These are phyloP conservation scores for Strix aluco DNA, from an alignment of 2,113 vertebrate species.

Conservation along the genomic window DNA sequence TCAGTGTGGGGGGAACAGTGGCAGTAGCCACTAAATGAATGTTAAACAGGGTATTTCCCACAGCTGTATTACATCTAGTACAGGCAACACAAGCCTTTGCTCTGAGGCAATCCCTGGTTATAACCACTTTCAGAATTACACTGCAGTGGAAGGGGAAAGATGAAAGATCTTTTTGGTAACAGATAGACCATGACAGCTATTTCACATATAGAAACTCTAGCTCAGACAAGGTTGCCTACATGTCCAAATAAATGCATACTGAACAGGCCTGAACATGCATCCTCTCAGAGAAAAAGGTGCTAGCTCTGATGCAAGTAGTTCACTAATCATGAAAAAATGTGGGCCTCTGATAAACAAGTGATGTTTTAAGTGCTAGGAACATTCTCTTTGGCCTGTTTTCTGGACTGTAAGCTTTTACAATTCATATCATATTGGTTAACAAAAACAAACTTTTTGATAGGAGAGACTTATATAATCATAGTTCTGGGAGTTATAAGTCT, in stretches of 20 bases:
- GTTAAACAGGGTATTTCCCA: background rate
- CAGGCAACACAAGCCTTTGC: background rate
- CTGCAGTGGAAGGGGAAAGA: background rate
- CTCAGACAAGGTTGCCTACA: background rate
- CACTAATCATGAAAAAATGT: background rate
- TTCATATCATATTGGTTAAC: background rate
- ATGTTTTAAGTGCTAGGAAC: background rate
- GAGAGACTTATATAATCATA: background rate
- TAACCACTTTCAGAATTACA: background rate
- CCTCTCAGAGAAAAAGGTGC: background rate
- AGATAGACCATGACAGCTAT: background rate
- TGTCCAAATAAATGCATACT: background rate
- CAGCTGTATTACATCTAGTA: background rate
- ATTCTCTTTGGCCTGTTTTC: background rate
- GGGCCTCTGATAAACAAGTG: background rate
- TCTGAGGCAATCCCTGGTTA: background rate
- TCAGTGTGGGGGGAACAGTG: background rate
- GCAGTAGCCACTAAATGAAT: background rate
- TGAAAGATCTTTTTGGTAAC: background rate
- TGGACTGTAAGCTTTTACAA: background rate
- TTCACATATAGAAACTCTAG: background rate
- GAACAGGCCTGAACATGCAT: background rate
- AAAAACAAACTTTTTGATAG: background rate
- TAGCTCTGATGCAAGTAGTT: background rate
- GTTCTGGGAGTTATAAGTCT: background rate